Conservation (phyloP, 2,797 vertebrate species). For the Acanthurus tractus region DNA sequence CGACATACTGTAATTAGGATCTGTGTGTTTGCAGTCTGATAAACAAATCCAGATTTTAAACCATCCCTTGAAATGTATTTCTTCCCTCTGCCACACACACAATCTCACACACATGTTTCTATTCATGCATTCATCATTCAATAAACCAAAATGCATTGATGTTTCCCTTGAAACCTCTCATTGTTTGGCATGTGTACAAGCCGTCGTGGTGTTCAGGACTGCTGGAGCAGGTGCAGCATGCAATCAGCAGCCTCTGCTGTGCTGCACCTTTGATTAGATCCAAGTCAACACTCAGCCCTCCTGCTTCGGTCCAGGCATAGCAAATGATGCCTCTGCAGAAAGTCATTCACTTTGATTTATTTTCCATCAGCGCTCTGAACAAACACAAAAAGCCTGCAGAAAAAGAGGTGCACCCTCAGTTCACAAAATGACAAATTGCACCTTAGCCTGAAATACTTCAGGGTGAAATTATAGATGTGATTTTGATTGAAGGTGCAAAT, state of each 20-base stretch:
- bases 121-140: constrained; percentile 20
- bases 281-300: constrained; percentile 40
- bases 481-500: constrained; percentile 14
- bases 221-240: constrained; percentile 46
- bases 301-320: constrained; percentile 24
- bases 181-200: constrained; percentile 37
- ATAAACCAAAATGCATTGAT: constrained; percentile 35
- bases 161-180: constrained; percentile 33
- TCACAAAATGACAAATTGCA: constrained; percentile 31
- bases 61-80: neutral
- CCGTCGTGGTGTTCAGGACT: constrained; percentile 5
- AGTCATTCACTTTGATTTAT: constrained; percentile 29
- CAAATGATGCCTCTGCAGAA: constrained; percentile 36
- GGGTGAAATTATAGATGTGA: neutral
- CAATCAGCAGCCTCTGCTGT: constrained; percentile 40
- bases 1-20: constrained; percentile 35
- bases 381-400: constrained; percentile 24
- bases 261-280: constrained; percentile 54
- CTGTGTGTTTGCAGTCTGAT: constrained; percentile 1
- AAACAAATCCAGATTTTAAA: constrained; percentile 37
- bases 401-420: constrained; percentile 25
- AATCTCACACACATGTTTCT: neutral
- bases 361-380: constrained; percentile 18
- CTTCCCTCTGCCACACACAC: neutral
- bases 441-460: neutral